Evolutionary conservation across 2,113 vertebrate genomes (phyloP).

Genomic region (Nyctibius bracteatus): DNA sequence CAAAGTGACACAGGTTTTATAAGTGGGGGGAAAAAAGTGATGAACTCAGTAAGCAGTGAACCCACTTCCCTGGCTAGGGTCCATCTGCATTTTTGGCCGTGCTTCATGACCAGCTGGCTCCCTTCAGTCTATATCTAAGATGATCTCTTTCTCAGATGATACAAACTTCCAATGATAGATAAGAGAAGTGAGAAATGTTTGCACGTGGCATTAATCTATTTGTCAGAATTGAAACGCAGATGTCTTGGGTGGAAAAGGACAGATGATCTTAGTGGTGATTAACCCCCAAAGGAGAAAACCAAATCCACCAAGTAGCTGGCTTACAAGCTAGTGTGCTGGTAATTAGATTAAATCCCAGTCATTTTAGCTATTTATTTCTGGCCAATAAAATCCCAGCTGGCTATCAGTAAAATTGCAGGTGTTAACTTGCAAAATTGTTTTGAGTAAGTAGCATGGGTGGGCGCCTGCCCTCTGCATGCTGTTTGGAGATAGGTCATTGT

Average conservation of each 20-base stretch:
- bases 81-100: not conserved
- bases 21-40: not conserved
- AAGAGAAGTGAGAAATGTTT: conserved; percentile 34
- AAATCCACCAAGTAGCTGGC: not conserved
- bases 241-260: not conserved
- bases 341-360: not conserved
- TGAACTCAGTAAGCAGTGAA: not conserved
- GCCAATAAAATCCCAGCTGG: not conserved
- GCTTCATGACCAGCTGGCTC: not conserved
- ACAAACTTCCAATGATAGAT: not conserved
- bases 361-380: conserved; percentile 15
- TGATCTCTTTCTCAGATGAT: conserved; percentile 45
- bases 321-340: not conserved
- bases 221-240: conserved; percentile 33
- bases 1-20: not conserved
- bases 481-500: not conserved
- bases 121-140: conserved; percentile 22
- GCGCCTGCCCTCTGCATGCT: not conserved
- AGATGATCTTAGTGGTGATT: conserved; percentile 17
- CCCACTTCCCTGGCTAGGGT: not conserved
- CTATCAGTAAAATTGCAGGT: conserved; percentile 6
- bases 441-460: not conserved
- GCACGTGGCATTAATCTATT: not conserved
- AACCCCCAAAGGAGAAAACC: conserved; percentile 24
- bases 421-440: conserved; percentile 46